phyloP scores from a whole-genome alignment of 2,888 invertebrate genomes.

The Abrostola tripartita region DNA sequence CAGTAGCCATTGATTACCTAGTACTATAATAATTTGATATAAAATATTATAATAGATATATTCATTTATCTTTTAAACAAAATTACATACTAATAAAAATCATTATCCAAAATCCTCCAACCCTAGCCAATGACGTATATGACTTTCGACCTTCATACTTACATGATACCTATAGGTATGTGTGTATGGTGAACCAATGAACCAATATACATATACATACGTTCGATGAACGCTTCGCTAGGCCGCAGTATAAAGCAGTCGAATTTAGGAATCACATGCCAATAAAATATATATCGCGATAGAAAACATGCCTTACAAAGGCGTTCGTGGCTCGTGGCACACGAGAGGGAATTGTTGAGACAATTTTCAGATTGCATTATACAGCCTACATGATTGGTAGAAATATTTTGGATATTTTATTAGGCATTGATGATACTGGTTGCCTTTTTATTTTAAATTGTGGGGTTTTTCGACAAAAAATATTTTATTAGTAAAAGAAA shows the following conservation, averaged over 20 bases:
- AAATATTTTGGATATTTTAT: background rate
- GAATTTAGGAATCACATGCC: constrained; percentile 50
- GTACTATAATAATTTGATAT: too few species aligned
- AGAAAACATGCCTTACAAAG: constrained; percentile 49
- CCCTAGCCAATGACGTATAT: background rate
- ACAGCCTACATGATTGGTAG: background rate
- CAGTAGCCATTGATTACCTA: too few species aligned
- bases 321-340: constrained; percentile 2
- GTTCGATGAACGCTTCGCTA: constrained; percentile 30
- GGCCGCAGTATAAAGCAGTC: constrained; percentile 21
- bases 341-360: constrained; percentile 36
- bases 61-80: too few species aligned
- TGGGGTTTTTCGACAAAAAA: too few species aligned
- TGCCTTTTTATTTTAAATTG: too few species aligned
- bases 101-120: background rate
- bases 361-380: constrained; percentile 29
- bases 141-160: background rate
- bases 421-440: background rate
- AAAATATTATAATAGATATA: too few species aligned
- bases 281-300: constrained; percentile 38
- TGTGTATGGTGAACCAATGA: too few species aligned
- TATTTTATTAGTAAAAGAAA: too few species aligned
- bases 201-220: background rate
- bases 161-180: too few species aligned
- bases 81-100: too few species aligned